Evolutionary conservation across 1,140 invertebrate genomes (phyloP), one percentile per base, ranked within the genome.

Genomic region (Helicoverpa zea): DNA sequence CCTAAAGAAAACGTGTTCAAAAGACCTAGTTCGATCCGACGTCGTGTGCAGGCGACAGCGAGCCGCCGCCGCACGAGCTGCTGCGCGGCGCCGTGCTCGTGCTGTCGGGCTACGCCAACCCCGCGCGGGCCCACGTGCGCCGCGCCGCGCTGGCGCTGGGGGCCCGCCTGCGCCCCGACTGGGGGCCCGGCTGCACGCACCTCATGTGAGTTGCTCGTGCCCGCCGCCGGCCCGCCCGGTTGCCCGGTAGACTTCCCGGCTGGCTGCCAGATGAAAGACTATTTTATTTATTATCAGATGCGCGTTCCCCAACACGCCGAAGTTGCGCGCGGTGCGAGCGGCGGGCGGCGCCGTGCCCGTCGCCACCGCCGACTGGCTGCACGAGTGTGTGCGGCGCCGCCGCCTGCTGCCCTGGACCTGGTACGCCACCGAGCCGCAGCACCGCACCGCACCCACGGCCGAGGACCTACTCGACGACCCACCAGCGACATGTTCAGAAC

Each of bases 281-380:
- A 51, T 2, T n/a, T 2, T 1, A n/a, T 35, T 5, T 47, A 9
- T 58, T 35, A 7, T 18, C 84, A 98, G 98, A 64, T 98, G 98
- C 96, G 98, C 98, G 16, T 98, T 98, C 95, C 91, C 96, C 3
- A 98, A 98, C 90, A 99, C 98, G 30, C 98, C 98, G 13, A 99
- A 99, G 91, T 98, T 97, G 89, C 79, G 80, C 23, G 54, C 78
- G 52, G 81, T 85, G 54, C 79, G 79, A 18, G 80, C 83, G 23
- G 66, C 29, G 43, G 49, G 47, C 47, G 96, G 96, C 86, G 97
- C 96, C 83, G 97, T 96, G 92, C 97, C 98, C 86, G 97, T 98
- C 47, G 89, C 87, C 23, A 58, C 30, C 9, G 97, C 78, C 63
- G 86, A 97, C 30, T 99, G 98, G 98, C 96, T 99, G 70, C 95